These are phyloP conservation scores for Halocynthia roretzi DNA, from an alignment of 23 tunicate species.

Conservation along the genomic window DNA sequence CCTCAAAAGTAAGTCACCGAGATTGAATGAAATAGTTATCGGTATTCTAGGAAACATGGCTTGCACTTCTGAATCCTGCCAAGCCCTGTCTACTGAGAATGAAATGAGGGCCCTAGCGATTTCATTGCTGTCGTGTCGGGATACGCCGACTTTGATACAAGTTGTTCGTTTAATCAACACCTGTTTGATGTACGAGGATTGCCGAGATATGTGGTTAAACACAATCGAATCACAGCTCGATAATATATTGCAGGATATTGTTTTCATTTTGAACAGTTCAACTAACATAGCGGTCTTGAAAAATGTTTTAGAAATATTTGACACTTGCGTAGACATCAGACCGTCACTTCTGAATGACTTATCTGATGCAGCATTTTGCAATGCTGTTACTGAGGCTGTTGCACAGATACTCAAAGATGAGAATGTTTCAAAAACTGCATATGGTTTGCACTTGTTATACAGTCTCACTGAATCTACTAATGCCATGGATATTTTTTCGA, in stretches of 20 bases:
- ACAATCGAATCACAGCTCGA: slow-evolving; percentile 22
- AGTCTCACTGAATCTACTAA: background rate
- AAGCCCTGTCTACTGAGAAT: slow-evolving; percentile 25
- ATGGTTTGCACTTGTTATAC: slow-evolving; percentile 7
- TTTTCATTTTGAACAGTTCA: slow-evolving; percentile 56
- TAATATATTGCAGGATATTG: slow-evolving; percentile 19
- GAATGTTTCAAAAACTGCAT: background rate
- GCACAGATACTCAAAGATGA: slow-evolving; percentile 3
- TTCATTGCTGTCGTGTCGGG: slow-evolving; percentile 68
- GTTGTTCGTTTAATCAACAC: slow-evolving; percentile 45
- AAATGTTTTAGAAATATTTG: slow-evolving; percentile 7
- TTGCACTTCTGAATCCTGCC: slow-evolving; percentile 52
- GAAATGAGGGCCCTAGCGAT: slow-evolving; percentile 31
- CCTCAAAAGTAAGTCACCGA: slow-evolving; percentile 63
- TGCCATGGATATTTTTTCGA: background rate
- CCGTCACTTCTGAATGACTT: background rate
- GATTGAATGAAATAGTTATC: slow-evolving; percentile 66
- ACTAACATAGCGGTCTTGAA: slow-evolving; percentile 30
- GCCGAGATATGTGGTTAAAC: slow-evolving; percentile 32
- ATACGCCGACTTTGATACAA: slow-evolving; percentile 51
- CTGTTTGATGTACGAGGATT: slow-evolving; percentile 18
- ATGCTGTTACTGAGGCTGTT: slow-evolving; percentile 14
- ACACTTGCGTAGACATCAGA: slow-evolving; percentile 12
- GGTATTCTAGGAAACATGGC: slow-evolving; percentile 84
- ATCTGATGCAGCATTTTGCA: background rate